Evolutionary conservation across 2,797 vertebrate genomes (phyloP).

Genomic region (Chrosomus eos): DNA sequence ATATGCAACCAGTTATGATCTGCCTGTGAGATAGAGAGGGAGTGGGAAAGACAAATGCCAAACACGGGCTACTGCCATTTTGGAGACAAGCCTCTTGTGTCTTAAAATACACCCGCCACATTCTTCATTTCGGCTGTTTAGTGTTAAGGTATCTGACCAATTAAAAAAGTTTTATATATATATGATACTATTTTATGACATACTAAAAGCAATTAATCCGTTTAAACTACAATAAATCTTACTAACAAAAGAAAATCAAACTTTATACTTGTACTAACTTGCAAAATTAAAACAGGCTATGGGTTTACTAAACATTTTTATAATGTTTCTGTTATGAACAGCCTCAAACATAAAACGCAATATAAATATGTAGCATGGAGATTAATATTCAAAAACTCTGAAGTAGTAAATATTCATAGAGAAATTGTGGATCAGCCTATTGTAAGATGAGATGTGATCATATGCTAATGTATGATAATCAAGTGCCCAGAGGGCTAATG

Average conservation of each 20-base stretch:
- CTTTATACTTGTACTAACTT: not conserved
- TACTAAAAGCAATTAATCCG: not conserved
- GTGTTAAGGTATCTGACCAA: not conserved
- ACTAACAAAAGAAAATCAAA: not conserved
- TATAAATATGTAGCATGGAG: conserved; percentile 64
- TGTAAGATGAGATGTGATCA: conserved; percentile 95
- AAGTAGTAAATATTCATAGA: conserved; percentile 70
- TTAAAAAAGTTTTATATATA: not conserved
- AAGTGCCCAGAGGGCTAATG: conserved; percentile 87
- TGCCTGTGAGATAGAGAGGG: conserved; percentile 56
- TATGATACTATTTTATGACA: not conserved
- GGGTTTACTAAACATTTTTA: not conserved
- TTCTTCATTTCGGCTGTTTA: not conserved
- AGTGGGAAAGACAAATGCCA: conserved; percentile 63
- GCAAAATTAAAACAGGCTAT: not conserved
- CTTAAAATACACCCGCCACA: not conserved
- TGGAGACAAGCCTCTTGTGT: conserved; percentile 23
- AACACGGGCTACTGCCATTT: conserved; percentile 60
- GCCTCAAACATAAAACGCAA: conserved; percentile 34
- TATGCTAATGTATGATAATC: conserved; percentile 99
- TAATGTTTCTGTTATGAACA: not conserved
- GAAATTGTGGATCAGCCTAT: conserved; percentile 78
- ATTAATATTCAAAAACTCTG: conserved; percentile 78
- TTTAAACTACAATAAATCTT: not conserved
- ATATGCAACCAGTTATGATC: conserved; percentile 75